These are phyloP conservation scores for Heteromyza rotundicornis DNA, from an alignment of 2,888 invertebrate species.

Conservation along the genomic window DNA sequence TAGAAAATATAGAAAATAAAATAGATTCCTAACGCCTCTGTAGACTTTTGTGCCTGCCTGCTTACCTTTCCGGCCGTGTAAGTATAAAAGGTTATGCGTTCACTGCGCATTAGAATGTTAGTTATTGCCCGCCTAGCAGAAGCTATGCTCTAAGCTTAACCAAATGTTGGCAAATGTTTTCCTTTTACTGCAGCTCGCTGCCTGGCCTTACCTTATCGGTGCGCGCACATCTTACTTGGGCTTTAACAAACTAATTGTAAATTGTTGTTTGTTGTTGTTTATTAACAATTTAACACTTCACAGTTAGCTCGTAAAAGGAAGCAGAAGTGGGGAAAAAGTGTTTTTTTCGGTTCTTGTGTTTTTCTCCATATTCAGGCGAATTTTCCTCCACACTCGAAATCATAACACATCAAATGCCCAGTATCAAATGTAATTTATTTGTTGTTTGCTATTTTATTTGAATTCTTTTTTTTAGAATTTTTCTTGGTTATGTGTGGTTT, in stretches of 20 bases:
- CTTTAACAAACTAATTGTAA: constrained; percentile 9
- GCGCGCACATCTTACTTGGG: no score
- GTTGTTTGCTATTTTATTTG: neutral
- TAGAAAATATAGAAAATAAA: no score
- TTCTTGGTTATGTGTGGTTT: no score
- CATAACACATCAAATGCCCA: constrained; percentile 1
- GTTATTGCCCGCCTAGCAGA: neutral
- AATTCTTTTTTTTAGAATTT: no score
- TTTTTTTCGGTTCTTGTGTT: neutral
- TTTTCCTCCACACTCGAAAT: no score
- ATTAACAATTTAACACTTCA: constrained; percentile 10
- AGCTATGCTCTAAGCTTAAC: neutral
- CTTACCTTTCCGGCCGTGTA: neutral
- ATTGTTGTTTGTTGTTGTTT: constrained; percentile 11
- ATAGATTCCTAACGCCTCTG: neutral
- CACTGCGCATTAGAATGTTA: neutral
- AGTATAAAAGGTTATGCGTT: neutral
- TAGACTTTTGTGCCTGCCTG: neutral
- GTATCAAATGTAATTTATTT: neutral
- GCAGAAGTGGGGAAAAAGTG: neutral
- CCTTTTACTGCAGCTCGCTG: no score
- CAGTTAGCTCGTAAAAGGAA: neutral
- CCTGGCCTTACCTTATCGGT: neutral
- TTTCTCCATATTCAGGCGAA: neutral
- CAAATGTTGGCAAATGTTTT: no score